Evolutionary conservation across 2,888 invertebrate genomes (phyloP), one percentile per base, ranked within the genome.

Genomic region (Lepetodrilus schrolli): DNA sequence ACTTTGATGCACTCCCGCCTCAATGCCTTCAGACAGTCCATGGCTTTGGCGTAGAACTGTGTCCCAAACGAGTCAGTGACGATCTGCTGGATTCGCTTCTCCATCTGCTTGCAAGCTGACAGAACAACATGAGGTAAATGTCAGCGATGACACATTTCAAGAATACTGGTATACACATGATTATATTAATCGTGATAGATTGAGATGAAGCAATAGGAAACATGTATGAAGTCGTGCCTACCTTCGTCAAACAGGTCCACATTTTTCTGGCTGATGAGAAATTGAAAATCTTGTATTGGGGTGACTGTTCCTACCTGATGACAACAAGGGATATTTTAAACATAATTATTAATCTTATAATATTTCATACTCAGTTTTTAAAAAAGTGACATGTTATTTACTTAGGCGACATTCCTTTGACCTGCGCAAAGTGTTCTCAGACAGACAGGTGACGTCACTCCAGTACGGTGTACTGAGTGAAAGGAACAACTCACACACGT

Each of bases 241-340:
- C 88, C 89, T 83, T 86, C 83, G 58, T 88, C 87, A 85, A 89
- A 89, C 66, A 82, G 78, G 74, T 89, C 89, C 34, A 84, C 84
- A 74, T 88, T 87, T 73, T 87, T 88, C 43, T 81, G 81, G 69
- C 77, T 81, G 30, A 89, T 82, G 8, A 90, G 79, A 23, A 83
- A 78, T 26, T 83, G 76, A 81, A 93, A 94, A 86, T 94, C 94
- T 71, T 92, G 91, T 3, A 93, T 91, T 0, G 94, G 94, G 36
- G 92, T 92, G 1, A 93, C 86, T 5, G 93, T 92, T 0, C 94
- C 93, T 70, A 94, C 92, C 87, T 91, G 75, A 17, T 77, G 71
- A 38, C 47, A 66, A 30, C n/a, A 37, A 21, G 20, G 13, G 4
- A 68, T n/a, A 68, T n/a, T n/a, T n/a, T 13, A 30, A 66, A 5